Percentiles rank a stretch among this genome's conserved stretches.
These are phyloP conservation scores for Cynoglossus semilaevis DNA, from an alignment of 2,113 vertebrate species.

Conservation along the genomic window DNA sequence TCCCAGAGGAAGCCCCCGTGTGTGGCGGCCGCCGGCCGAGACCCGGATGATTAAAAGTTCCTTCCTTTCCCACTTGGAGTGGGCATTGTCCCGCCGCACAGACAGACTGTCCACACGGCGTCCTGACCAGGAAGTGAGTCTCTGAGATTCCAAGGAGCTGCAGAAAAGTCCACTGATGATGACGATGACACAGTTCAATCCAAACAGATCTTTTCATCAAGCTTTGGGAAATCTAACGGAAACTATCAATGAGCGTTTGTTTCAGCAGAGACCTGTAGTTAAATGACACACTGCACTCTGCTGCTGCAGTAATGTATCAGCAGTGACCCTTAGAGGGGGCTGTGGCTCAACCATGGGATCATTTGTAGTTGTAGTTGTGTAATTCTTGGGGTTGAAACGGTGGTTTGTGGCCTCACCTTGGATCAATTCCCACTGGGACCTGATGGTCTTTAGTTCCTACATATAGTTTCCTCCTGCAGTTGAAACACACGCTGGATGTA, in stretches of 20 bases:
- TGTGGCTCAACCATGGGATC: too few species aligned
- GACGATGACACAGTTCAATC: constrained; percentile 28
- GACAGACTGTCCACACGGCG: constrained; percentile 72
- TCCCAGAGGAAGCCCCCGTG: constrained; percentile 63
- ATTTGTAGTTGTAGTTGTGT: too few species aligned
- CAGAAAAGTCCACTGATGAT: not conserved
- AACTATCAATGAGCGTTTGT: constrained; percentile 14
- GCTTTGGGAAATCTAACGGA: not conserved
- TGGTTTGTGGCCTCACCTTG: too few species aligned
- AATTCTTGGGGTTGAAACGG: too few species aligned
- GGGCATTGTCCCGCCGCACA: constrained; percentile 66
- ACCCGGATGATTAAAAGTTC: constrained; percentile 70
- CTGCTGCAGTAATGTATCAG: too few species aligned
- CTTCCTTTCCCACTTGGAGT: constrained; percentile 67
- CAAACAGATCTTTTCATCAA: constrained; percentile 16
- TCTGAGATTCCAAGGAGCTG: constrained; percentile 42
- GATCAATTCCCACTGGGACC: too few species aligned
- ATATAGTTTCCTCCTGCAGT: too few species aligned
- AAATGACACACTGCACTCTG: too few species aligned
- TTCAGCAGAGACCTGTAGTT: constrained; percentile 2
- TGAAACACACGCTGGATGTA: too few species aligned
- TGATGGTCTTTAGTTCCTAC: too few species aligned
- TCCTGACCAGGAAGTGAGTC: constrained; percentile 66
- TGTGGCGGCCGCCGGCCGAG: constrained; percentile 55
- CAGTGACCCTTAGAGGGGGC: too few species aligned